These are phyloP conservation scores for Agrotis ipsilon DNA, from an alignment of 2,888 invertebrate species.

Conservation along the genomic window DNA sequence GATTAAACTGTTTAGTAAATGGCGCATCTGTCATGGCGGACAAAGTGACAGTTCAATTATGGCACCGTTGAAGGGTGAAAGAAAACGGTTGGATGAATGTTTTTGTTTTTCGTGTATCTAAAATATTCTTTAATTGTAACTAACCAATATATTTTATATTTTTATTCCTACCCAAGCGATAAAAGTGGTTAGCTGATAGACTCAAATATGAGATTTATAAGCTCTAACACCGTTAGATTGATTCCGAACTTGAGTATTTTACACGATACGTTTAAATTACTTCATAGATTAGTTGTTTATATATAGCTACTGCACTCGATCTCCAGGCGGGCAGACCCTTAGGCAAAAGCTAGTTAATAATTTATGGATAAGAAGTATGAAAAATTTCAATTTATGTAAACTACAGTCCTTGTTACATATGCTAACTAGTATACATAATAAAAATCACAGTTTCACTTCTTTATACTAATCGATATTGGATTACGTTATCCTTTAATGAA, in stretches of 20 bases:
- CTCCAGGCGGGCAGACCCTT: neutral
- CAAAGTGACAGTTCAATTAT: conserved; percentile 14
- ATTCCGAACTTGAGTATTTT: too few species aligned
- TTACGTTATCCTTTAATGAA: conserved; percentile 37
- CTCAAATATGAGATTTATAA: neutral
- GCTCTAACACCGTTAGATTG: neutral
- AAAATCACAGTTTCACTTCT: conserved; percentile 38
- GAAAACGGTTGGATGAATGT: too few species aligned
- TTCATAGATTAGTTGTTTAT: too few species aligned
- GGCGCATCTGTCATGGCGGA: conserved; percentile 2
- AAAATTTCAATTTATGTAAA: conserved; percentile 12
- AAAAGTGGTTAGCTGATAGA: too few species aligned
- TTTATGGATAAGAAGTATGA: neutral
- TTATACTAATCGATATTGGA: conserved; percentile 26
- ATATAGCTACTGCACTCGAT: too few species aligned
- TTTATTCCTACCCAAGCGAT: too few species aligned
- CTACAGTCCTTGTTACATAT: conserved; percentile 1
- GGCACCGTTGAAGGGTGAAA: too few species aligned
- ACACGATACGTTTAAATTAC: too few species aligned
- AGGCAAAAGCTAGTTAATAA: neutral
- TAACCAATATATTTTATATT: neutral
- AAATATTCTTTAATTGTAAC: too few species aligned
- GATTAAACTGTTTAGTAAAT: conserved; percentile 16
- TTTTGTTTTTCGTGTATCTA: too few species aligned
- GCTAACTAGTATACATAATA: conserved; percentile 31